Evolutionary conservation across 2,113 vertebrate species (phyloP).

Genomic region (Ibidorhyncha struthersii): DNA sequence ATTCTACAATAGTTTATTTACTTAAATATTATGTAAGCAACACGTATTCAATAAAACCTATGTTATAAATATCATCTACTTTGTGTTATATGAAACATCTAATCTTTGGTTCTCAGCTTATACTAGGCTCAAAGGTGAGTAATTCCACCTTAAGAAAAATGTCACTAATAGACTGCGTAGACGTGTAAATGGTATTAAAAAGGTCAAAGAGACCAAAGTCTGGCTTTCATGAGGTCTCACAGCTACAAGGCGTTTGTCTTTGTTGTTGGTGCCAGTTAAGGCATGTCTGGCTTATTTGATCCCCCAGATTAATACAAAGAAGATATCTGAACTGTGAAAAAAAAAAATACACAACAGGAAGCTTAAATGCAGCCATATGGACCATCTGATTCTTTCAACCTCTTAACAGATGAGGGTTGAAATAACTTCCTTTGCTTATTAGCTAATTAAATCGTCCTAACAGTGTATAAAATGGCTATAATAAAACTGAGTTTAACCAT

Average conservation of each 20-base stretch:
- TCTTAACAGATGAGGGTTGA: constrained; percentile 65
- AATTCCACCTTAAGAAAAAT: constrained; percentile 61
- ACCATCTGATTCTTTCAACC: constrained; percentile 70
- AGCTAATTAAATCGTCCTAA: constrained; percentile 72
- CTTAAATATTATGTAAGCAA: constrained; percentile 8
- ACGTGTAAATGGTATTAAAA: constrained; percentile 66
- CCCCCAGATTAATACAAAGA: constrained; percentile 70
- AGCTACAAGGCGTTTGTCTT: constrained; percentile 69
- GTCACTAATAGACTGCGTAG: constrained; percentile 42
- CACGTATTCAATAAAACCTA: not conserved
- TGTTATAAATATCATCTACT: not conserved
- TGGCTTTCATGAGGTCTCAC: constrained; percentile 70
- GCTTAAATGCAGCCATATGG: constrained; percentile 72
- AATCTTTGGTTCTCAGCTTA: not conserved
- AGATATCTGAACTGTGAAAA: constrained; percentile 70
- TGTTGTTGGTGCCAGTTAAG: constrained; percentile 73
- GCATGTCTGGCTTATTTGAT: constrained; percentile 74
- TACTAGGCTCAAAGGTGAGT: constrained; percentile 25
- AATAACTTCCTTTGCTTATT: constrained; percentile 74
- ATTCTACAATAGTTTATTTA: constrained; percentile 27
- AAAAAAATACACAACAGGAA: constrained; percentile 69
- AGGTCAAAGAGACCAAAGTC: constrained; percentile 69
- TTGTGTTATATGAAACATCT: not conserved
- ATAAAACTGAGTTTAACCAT: constrained; percentile 72
- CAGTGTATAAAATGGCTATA: constrained; percentile 68